Conservation (phyloP, 2,113 vertebrate species). For the Sardina pilchardus region DNA sequence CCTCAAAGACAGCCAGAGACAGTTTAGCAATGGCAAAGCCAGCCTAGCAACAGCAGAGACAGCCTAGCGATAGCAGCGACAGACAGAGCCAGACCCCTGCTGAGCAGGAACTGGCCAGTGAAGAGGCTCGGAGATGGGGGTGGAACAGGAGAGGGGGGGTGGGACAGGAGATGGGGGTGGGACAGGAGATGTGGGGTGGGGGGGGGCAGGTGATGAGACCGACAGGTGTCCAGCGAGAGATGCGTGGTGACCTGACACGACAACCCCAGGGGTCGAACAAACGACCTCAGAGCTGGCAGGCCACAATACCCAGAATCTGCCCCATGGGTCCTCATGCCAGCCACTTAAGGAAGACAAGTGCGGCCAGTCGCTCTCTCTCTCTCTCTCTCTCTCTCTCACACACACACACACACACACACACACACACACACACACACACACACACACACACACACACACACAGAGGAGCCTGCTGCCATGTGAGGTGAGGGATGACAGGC, state of each 20-base stretch:
- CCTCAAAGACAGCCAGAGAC: no score
- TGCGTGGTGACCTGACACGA: slow-evolving; percentile 33
- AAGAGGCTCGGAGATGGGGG: not conserved
- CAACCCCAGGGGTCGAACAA: slow-evolving; percentile 61
- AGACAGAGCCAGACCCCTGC: no score
- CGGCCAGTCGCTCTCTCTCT: no score
- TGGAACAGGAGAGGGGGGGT: no score
- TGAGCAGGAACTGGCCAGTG: not conserved
- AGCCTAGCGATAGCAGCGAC: no score
- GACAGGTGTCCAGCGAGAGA: slow-evolving; percentile 39
- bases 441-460: not conserved
- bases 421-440: not conserved
- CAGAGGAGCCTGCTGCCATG: slow-evolving; percentile 2
- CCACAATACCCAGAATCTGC: slow-evolving; percentile 63
- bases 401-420: not conserved
- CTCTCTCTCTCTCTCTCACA: no score
- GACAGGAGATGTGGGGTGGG: not conserved
- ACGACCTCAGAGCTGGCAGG: slow-evolving; percentile 57
- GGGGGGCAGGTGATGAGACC: slow-evolving; percentile 32
- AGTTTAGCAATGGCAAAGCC: no score
- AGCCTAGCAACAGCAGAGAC: no score
- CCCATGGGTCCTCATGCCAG: slow-evolving; percentile 61
- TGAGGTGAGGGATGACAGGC: slow-evolving; percentile 67
- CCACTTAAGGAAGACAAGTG: slow-evolving; percentile 64
- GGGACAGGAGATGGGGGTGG: not conserved